A percentile compares a stretch with the other conserved stretches of the same genome.
These are phyloP conservation scores for Porites lobata DNA, from an alignment of 92 coral and sea anemone species.

Conservation along the genomic window DNA sequence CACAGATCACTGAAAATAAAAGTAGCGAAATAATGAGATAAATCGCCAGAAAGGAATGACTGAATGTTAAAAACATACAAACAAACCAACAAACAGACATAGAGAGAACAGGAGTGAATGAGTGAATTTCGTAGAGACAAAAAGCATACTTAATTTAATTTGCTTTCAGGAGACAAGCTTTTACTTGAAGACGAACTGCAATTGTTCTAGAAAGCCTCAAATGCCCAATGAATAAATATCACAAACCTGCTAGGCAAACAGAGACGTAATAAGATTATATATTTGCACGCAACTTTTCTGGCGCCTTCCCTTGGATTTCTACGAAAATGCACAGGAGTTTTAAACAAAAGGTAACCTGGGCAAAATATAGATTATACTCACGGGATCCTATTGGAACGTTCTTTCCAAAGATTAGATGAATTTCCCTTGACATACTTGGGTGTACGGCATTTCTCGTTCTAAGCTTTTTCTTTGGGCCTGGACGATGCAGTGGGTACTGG, in stretches of 20 bases:
- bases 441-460: conserved; percentile 63
- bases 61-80: not conserved
- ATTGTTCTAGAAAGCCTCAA: too few species aligned
- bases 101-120: too few species aligned
- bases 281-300: not conserved
- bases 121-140: too few species aligned
- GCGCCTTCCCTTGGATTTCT: too few species aligned
- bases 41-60: not conserved
- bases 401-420: conserved; percentile 41
- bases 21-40: not conserved
- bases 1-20: conserved; percentile 74
- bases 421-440: conserved; percentile 65
- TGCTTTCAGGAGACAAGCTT: too few species aligned
- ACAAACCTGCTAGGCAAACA: too few species aligned
- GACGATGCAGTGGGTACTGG: conserved; percentile 67
- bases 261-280: not conserved
- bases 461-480: conserved; percentile 63
- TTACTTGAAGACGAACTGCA: too few species aligned
- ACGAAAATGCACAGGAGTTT: not conserved
- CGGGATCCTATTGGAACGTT: conserved; percentile 73
- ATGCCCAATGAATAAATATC: too few species aligned
- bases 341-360: not conserved
- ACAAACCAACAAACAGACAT: not conserved
- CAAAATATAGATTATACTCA: conserved; percentile 39
- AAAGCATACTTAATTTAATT: too few species aligned